phyloP scores from a whole-genome alignment of 2,797 vertebrate genomes.

The Odontamblyopus rebecca region DNA sequence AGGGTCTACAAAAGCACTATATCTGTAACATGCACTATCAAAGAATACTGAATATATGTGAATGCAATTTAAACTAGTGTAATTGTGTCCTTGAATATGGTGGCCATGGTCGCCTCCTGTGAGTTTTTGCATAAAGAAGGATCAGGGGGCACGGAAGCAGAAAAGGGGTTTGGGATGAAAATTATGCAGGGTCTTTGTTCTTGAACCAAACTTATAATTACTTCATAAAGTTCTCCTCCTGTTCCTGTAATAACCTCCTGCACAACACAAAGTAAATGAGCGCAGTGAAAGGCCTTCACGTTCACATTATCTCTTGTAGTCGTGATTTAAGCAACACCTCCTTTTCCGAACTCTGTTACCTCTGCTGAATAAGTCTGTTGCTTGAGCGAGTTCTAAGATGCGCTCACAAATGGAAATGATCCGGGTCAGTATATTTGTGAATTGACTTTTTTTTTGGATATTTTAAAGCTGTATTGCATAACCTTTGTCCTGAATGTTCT shows the following conservation, averaged over 20 bases:
- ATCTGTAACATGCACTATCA: neutral
- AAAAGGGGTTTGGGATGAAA: constrained; percentile 16
- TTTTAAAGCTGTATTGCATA: too few relatives aligned
- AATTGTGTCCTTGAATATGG: constrained; percentile 4
- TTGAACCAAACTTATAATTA: constrained; percentile 22
- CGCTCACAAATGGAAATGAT: too few relatives aligned
- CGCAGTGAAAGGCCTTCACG: neutral
- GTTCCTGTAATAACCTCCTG: constrained; percentile 12
- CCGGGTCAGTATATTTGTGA: too few relatives aligned
- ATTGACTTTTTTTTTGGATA: too few relatives aligned
- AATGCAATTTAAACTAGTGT: neutral
- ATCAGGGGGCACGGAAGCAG: constrained; percentile 15
- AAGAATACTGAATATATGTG: neutral
- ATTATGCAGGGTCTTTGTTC: constrained; percentile 19
- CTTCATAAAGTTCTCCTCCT: constrained; percentile 11
- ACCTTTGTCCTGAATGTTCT: too few relatives aligned
- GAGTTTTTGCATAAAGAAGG: constrained; percentile 15
- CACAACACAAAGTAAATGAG: constrained; percentile 3
- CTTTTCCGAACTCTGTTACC: neutral
- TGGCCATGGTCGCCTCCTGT: constrained; percentile 6
- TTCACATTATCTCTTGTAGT: constrained; percentile 1
- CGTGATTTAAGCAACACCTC: constrained; percentile 7
- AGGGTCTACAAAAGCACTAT: neutral
- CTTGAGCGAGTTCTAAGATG: neutral
- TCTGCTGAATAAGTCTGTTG: neutral